Evolutionary conservation across 2,797 vertebrate genomes (phyloP), one percentile per base, ranked within the genome.

Genomic region (Arctocebus calabarensis): DNA sequence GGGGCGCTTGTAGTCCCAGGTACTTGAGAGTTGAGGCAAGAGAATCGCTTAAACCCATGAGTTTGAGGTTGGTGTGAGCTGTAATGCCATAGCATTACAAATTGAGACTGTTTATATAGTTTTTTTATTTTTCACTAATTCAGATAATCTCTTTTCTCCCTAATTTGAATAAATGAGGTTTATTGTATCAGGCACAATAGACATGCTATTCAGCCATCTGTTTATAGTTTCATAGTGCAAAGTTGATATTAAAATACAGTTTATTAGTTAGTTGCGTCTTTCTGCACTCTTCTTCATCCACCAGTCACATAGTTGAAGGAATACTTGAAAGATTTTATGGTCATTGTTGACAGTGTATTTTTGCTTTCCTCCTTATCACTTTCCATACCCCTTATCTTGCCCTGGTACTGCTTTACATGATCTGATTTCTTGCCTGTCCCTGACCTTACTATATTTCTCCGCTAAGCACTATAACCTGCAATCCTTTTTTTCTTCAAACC

Each of bases 81-180:
- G 45, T 48, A 48, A 48, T 11, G 45, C 45, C 45, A 13, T 3
- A 48, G 45, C 45, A 13, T 48, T 13, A 48, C 11, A 13, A 48
- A 48, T 2, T 48, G 45, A 48, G 45, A 12, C 45, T 48, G 9
- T 43, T 43, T 43, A 43, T 45, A 45, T 7, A 13, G 12, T 75
- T 43, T 9, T 82, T 27, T 34, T 75, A 34, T 16, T 84, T 89
- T 27, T 48, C 61, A 74, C 32, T 86, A 48, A 79, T 85, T 90
- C 29, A 91, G 10, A 62, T 40, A 77, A 25, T 71, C 25, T 14
- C 17, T 57, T 59, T 73, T 37, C 64, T 93, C 14, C 45, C 59
- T 84, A 90, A 40, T 68, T 70, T 71, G 73, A 91, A 71, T 92
- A 68, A 93, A 62, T 71, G 55, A 84, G 45, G 12, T 73, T 84